These are phyloP conservation scores for Pteruthius melanotis DNA, from an alignment of 2,113 vertebrate species.

Conservation along the genomic window DNA sequence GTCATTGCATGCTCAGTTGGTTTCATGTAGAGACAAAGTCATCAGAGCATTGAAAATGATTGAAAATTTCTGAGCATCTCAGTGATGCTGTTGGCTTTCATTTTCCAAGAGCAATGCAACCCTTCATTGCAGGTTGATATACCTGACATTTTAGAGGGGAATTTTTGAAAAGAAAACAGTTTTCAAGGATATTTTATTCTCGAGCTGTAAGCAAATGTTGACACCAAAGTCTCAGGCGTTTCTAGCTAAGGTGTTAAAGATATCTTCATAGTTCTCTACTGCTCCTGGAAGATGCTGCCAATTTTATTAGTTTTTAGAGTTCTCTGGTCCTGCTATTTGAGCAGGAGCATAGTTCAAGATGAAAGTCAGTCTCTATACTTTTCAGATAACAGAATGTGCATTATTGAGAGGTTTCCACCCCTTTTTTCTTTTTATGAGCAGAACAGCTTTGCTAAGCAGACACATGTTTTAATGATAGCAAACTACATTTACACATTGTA, in stretches of 20 bases:
- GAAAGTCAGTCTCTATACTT: background rate
- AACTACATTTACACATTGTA: slow-evolving; percentile 70
- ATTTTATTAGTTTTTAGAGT: background rate
- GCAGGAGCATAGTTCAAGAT: background rate
- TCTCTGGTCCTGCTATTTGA: background rate
- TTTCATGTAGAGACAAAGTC: slow-evolving; percentile 1
- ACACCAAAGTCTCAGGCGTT: background rate
- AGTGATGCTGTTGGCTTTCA: background rate
- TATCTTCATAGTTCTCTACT: background rate
- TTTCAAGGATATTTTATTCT: background rate
- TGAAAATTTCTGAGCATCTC: background rate
- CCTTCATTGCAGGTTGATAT: background rate
- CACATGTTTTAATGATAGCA: slow-evolving; percentile 66
- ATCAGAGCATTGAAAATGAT: background rate
- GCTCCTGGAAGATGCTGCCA: background rate
- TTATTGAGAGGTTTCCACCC: background rate
- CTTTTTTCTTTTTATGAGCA: background rate
- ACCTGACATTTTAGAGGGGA: background rate
- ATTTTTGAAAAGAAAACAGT: background rate
- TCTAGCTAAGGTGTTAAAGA: background rate
- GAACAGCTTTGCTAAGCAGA: slow-evolving; percentile 67
- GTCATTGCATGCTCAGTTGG: background rate
- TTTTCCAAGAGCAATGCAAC: background rate
- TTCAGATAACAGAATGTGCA: background rate
- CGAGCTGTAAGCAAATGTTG: background rate